Conservation (phyloP, 2,888 invertebrate genomes). For the Cantharis flavilabris region DNA sequence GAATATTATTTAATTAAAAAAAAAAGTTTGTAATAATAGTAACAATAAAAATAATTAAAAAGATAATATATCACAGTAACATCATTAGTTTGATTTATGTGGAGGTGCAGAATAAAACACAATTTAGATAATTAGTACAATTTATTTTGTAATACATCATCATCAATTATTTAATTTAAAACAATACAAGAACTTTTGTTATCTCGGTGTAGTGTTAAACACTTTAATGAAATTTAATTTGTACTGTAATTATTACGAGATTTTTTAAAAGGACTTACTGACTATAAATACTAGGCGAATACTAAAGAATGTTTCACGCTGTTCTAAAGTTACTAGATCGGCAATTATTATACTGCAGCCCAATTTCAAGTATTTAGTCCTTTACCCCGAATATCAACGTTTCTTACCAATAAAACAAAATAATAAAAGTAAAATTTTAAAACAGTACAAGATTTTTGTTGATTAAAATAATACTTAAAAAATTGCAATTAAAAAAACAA, state of each 20-base stretch:
- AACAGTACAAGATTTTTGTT: neutral
- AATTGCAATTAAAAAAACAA: neutral
- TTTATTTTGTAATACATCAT: neutral
- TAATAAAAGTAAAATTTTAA: neutral
- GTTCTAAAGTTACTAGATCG: neutral
- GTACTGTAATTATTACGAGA: slow-evolving; percentile 25
- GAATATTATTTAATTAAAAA: no score
- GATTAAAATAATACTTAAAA: neutral
- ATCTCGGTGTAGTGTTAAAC: neutral
- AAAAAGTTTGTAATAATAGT: no score
- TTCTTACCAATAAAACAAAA: neutral
- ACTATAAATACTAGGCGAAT: neutral
- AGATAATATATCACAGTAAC: neutral
- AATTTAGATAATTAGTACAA: neutral
- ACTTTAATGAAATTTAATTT: slow-evolving; percentile 16
- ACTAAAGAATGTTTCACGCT: neutral
- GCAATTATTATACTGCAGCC: neutral
- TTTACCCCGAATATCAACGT: neutral
- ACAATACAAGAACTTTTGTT: neutral
- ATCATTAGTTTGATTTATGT: neutral
- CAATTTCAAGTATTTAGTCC: neutral
- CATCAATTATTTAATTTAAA: neutral
- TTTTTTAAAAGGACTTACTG: slow-evolving; percentile 1
- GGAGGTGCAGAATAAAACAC: neutral
- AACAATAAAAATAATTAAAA: no score